Percentiles rank a stretch among this genome's conserved stretches.
Evolutionary conservation across 2,888 invertebrate genomes (phyloP).

Genomic region (Alsophila aescularia): DNA sequence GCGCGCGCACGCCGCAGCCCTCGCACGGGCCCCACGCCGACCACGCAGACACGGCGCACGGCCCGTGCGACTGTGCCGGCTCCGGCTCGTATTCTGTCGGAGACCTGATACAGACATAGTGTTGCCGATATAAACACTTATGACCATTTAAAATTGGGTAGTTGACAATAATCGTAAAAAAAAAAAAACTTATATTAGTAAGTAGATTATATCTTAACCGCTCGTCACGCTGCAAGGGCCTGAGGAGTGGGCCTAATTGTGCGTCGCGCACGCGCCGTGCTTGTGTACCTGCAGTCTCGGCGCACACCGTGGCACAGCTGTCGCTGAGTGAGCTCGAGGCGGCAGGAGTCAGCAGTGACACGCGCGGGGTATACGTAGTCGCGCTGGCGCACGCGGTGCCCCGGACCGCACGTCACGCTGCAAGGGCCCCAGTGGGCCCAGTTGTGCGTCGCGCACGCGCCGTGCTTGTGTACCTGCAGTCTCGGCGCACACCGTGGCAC

Average conservation of each 20-base stretch:
- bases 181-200: no score
- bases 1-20: slow-evolving; percentile 88
- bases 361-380: slow-evolving; percentile 79
- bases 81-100: slow-evolving; percentile 78
- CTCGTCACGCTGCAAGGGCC: slow-evolving; percentile 92
- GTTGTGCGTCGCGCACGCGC: slow-evolving; percentile 87
- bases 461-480: slow-evolving; percentile 66
- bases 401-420: slow-evolving; percentile 91
- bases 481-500: slow-evolving; percentile 77
- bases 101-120: slow-evolving; percentile 43
- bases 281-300: slow-evolving; percentile 69
- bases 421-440: slow-evolving; percentile 94
- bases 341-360: slow-evolving; percentile 85
- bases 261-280: slow-evolving; percentile 86
- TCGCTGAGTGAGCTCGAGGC: slow-evolving; percentile 83
- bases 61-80: slow-evolving; percentile 66
- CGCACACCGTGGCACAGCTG: slow-evolving; percentile 78
- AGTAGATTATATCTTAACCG: no score
- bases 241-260: slow-evolving; percentile 92
- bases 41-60: slow-evolving; percentile 90
- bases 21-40: slow-evolving; percentile 90
- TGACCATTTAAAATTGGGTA: no score
- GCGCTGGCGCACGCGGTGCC: slow-evolving; percentile 86
- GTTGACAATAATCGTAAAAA: no score
- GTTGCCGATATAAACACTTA: no score